These are phyloP conservation scores for Fragum fragum DNA, from an alignment of 2,888 invertebrate genomes.

Conservation along the genomic window DNA sequence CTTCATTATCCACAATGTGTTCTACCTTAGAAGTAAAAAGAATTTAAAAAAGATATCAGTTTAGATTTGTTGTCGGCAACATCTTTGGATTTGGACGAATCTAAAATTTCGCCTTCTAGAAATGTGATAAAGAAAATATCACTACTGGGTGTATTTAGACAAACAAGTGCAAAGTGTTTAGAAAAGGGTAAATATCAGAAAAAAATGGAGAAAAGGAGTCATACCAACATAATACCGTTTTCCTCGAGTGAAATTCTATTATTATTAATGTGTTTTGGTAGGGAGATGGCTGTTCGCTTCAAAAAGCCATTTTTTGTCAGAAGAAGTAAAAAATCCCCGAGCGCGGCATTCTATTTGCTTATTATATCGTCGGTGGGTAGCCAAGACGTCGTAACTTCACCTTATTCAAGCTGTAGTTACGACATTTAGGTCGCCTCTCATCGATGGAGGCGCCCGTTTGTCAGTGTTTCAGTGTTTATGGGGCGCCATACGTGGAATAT, in stretches of 20 bases:
- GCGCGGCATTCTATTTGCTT: constrained; percentile 20
- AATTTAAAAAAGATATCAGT: no score
- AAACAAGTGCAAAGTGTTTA: no score
- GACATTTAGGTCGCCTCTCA: no score
- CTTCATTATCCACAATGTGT: no score
- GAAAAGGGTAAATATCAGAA: not conserved
- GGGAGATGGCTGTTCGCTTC: constrained; percentile 19
- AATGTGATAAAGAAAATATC: no score
- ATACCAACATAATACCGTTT: constrained; percentile 5
- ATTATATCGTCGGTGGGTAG: not conserved
- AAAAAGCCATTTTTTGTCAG: constrained; percentile 9
- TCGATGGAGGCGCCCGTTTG: not conserved
- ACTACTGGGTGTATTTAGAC: no score
- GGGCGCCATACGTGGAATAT: constrained; percentile 50
- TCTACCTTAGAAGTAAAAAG: no score
- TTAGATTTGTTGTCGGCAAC: no score
- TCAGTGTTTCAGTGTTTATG: constrained; percentile 48
- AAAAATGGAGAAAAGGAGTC: not conserved
- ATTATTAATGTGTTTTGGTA: constrained; percentile 24
- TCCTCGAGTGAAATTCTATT: constrained; percentile 25
- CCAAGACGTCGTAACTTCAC: no score
- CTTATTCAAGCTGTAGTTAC: no score
- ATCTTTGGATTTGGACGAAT: no score
- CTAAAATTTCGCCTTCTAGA: no score
- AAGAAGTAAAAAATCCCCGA: constrained; percentile 11